phyloP scores from a whole-genome alignment of 2,888 invertebrate genomes.

The Prenolepis imparis region DNA sequence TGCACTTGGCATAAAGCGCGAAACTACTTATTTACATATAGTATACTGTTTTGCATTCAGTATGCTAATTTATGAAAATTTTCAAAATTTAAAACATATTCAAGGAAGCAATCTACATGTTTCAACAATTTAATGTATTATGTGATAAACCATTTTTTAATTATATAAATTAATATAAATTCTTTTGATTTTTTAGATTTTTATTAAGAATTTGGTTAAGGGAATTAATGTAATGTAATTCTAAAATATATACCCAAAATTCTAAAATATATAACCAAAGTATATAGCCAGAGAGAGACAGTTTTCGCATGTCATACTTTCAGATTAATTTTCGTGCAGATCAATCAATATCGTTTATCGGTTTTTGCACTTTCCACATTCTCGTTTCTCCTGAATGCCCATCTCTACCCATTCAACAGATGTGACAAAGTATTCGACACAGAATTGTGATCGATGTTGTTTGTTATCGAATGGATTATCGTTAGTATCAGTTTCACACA shows the following conservation, averaged over 20 bases:
- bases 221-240: neutral
- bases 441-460: conserved; percentile 77
- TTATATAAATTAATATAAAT: neutral
- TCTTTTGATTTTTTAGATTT: neutral
- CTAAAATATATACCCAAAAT: conserved; percentile 8
- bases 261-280: conserved; percentile 12
- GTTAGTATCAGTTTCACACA: conserved; percentile 32
- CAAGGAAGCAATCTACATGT: neutral
- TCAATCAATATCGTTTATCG: conserved; percentile 58
- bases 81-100: neutral
- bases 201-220: neutral
- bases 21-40: neutral
- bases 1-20: neutral
- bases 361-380: conserved; percentile 9
- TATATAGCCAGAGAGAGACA: neutral
- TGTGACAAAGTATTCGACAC: conserved; percentile 72
- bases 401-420: conserved; percentile 63
- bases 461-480: conserved; percentile 49
- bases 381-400: conserved; percentile 6
- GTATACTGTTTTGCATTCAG: neutral
- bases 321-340: conserved; percentile 27
- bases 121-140: neutral
- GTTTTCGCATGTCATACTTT: conserved; percentile 15
- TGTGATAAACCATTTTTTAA: neutral
- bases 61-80: neutral